Conservation (phyloP, 2,888 invertebrate genomes). For the Didymodactylos carnosus region DNA sequence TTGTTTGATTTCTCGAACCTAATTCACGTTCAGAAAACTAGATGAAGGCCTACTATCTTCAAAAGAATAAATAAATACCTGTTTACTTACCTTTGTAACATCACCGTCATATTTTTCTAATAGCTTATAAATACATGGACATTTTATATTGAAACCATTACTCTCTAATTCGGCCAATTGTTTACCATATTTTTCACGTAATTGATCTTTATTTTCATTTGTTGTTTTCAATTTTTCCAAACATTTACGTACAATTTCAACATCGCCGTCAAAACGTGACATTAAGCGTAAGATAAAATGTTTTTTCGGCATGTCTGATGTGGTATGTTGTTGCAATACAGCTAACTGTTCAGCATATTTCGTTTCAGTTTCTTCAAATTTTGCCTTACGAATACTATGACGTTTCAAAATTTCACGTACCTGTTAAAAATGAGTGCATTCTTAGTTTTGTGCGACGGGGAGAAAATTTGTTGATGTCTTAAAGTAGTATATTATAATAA, state of each 20-base stretch:
- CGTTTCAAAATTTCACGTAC: neutral
- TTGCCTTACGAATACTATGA: neutral
- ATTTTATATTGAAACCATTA: neutral
- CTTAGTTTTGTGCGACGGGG: too few species aligned
- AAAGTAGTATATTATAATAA: neutral
- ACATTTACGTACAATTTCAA: neutral
- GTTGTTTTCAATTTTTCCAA: neutral
- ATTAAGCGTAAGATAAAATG: neutral
- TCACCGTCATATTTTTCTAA: neutral
- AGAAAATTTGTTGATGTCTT: neutral
- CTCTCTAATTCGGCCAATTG: neutral
- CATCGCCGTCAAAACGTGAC: neutral
- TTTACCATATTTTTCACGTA: neutral
- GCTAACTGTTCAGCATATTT: neutral
- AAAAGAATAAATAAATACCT: neutral
- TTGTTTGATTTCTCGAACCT: neutral
- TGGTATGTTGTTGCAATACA: neutral
- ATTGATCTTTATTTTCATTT: neutral
- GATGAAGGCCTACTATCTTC: neutral
- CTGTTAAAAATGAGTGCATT: neutral
- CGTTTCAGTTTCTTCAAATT: neutral
- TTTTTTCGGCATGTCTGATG: neutral
- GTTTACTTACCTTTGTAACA: neutral
- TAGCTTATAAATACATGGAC: neutral
- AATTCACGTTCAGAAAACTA: neutral